Conservation (phyloP, 1,140 invertebrate genomes). For the Diuraphis noxia region DNA sequence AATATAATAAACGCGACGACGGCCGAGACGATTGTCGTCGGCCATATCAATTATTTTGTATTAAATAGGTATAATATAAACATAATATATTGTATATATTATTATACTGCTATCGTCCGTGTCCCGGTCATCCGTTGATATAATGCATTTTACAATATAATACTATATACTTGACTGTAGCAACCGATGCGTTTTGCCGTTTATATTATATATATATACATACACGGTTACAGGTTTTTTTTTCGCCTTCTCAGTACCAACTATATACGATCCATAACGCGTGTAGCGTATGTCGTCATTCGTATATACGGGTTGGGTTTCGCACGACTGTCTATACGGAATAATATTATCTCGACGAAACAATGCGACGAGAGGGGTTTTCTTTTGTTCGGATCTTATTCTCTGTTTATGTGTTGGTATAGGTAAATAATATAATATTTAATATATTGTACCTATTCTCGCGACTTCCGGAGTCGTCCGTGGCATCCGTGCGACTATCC, state of each 20-base stretch:
- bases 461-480: background rate
- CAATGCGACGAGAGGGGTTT: background rate
- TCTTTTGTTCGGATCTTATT: background rate
- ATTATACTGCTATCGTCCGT: background rate
- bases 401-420: background rate
- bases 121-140: background rate
- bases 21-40: slow-evolving; percentile 43
- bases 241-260: background rate
- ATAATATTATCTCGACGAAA: background rate
- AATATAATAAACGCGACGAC: slow-evolving; percentile 35
- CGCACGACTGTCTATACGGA: slow-evolving; percentile 7
- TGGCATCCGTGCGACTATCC: too few species aligned
- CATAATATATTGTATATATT: slow-evolving; percentile 5
- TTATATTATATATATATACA: background rate
- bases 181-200: background rate
- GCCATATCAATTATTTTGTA: slow-evolving; percentile 45
- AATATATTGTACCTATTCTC: background rate
- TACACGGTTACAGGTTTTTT: background rate
- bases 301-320: background rate
- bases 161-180: background rate
- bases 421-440: background rate
- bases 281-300: background rate
- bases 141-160: background rate
- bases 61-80: slow-evolving; percentile 4
- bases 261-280: background rate